Evolutionary conservation across 2,888 invertebrate genomes (phyloP).

Genomic region (Galeopsomyia nigrocyanea): DNA sequence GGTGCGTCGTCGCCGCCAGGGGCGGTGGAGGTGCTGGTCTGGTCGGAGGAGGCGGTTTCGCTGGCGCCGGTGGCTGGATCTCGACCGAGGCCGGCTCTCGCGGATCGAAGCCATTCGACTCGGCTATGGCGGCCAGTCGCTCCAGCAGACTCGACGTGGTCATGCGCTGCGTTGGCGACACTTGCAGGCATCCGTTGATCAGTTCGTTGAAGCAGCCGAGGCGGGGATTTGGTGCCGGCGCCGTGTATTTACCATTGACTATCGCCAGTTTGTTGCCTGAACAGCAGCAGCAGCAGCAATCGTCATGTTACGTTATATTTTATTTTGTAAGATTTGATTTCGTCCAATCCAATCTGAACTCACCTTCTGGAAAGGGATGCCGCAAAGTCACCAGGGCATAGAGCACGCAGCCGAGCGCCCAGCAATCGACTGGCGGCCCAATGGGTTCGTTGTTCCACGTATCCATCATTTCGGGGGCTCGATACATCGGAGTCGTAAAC

Average conservation of each 20-base stretch:
- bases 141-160: conserved; percentile 86
- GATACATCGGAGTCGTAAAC: conserved; percentile 93
- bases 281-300: neutral
- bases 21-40: conserved; percentile 61
- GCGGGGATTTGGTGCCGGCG: conserved; percentile 85
- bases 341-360: neutral
- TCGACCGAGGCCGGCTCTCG: conserved; percentile 83
- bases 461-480: conserved; percentile 98
- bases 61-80: too few relatives aligned
- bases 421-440: conserved; percentile 91
- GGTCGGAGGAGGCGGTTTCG: conserved; percentile 59
- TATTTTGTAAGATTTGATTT: too few relatives aligned
- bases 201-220: conserved; percentile 88
- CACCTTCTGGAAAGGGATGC: conserved; percentile 97
- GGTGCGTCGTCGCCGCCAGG: conserved; percentile 52
- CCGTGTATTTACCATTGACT: conserved; percentile 93
- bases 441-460: conserved; percentile 97
- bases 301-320: neutral
- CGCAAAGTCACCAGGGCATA: conserved; percentile 92
- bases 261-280: conserved; percentile 89
- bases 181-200: conserved; percentile 82
- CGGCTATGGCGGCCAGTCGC: conserved; percentile 88
- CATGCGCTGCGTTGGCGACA: conserved; percentile 87
- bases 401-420: conserved; percentile 97
- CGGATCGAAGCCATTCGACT: conserved; percentile 85